These are phyloP conservation scores for Parauchenoglanis ngamensis DNA, from an alignment of 2,797 vertebrate species.

Conservation along the genomic window DNA sequence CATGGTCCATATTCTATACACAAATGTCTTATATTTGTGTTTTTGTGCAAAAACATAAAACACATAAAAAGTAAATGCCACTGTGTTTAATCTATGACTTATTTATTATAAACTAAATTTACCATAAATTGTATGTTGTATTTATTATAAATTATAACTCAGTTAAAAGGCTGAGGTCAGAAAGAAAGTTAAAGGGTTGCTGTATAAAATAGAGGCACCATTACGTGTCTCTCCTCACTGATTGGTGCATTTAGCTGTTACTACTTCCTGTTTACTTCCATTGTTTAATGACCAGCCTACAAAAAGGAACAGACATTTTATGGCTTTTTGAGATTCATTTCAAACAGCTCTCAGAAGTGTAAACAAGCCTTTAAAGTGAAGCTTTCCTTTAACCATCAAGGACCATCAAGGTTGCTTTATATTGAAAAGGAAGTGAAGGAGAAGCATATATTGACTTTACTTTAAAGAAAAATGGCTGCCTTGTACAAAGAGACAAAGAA, in stretches of 20 bases:
- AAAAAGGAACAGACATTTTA: background rate
- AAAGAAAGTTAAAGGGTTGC: background rate
- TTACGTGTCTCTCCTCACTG: background rate
- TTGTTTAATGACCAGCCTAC: background rate
- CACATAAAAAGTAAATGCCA: background rate
- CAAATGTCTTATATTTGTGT: background rate
- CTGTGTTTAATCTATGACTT: background rate
- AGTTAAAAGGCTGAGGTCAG: background rate
- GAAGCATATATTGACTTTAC: background rate
- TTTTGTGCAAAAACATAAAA: background rate
- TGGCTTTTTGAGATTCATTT: background rate
- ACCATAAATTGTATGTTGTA: background rate
- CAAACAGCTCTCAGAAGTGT: slow-evolving; percentile 4
- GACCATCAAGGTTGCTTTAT: slow-evolving; percentile 14
- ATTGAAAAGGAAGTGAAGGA: background rate
- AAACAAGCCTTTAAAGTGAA: background rate
- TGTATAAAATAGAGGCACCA: background rate
- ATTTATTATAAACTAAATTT: background rate
- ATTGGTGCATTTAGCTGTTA: background rate
- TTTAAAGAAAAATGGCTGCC: background rate
- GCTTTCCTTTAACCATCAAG: slow-evolving; percentile 5
- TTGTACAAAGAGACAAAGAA: background rate
- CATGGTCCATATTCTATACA: background rate
- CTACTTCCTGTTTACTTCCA: slow-evolving; percentile 2
- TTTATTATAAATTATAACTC: background rate